phyloP scores from a whole-genome alignment of 2,113 vertebrate species.

The Oreochromis tanganicae region DNA sequence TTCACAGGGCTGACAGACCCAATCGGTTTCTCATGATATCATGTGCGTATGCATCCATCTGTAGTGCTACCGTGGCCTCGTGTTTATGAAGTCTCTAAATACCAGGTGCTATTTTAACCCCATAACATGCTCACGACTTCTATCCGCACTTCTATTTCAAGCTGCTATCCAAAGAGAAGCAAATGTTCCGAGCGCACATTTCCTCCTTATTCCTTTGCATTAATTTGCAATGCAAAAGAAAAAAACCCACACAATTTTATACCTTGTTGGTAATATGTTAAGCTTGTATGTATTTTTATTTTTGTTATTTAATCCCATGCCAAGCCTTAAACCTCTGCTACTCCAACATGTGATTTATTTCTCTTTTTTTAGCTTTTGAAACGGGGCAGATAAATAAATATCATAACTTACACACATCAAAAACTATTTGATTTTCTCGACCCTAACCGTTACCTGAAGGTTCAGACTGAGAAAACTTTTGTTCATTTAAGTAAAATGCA shows the following conservation, averaged over 20 bases:
- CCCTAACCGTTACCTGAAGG: background rate
- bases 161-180: background rate
- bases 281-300: background rate
- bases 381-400: background rate
- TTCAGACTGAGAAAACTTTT: background rate
- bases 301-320: background rate
- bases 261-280: background rate
- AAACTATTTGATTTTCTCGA: background rate
- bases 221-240: background rate
- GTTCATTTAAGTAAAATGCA: background rate
- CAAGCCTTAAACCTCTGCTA: background rate
- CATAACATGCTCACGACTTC: background rate
- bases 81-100: background rate
- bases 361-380: background rate
- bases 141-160: background rate
- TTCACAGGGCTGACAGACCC: background rate
- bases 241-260: fast-evolving
- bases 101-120: background rate
- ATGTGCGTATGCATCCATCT: background rate
- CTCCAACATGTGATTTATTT: background rate
- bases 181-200: background rate
- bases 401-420: background rate
- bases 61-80: background rate
- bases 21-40: background rate
- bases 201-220: background rate